A percentile compares a stretch with the other conserved stretches of the same genome.
Evolutionary conservation across 2,888 invertebrate genomes (phyloP).

Genomic region (Smittia aterrima): DNA sequence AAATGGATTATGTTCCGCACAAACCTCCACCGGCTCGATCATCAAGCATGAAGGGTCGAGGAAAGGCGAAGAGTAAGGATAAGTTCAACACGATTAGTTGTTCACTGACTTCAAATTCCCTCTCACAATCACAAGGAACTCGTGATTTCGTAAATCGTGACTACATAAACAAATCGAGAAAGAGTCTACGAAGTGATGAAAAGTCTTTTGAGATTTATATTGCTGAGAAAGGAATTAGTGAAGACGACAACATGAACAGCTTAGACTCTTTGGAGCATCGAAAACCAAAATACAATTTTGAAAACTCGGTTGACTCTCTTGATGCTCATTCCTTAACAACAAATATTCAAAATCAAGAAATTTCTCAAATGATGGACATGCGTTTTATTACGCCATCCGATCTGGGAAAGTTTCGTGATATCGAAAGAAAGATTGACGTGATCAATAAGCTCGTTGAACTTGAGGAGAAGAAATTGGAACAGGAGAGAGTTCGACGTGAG

Average conservation of each 20-base stretch:
- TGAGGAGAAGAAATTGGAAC: constrained; percentile 65
- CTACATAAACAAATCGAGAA: constrained; percentile 36
- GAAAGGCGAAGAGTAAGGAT: constrained; percentile 54
- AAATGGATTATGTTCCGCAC: constrained; percentile 64
- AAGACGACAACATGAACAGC: constrained; percentile 63
- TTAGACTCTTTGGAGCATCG: constrained; percentile 61
- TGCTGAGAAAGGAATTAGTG: constrained; percentile 61
- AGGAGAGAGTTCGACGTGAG: constrained; percentile 63
- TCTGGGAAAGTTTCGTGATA: constrained; percentile 62
- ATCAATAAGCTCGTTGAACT: constrained; percentile 69
- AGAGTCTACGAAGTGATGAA: constrained; percentile 52
- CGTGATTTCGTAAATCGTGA: constrained; percentile 44
- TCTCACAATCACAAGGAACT: constrained; percentile 40
- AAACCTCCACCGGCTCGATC: constrained; percentile 74
- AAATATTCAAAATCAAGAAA: neutral
- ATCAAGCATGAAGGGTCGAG: constrained; percentile 62
- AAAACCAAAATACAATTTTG: constrained; percentile 46
- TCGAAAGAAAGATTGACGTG: constrained; percentile 68
- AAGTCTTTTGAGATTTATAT: constrained; percentile 62
- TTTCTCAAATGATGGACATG: neutral
- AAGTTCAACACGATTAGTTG: constrained; percentile 53
- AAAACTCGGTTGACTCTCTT: constrained; percentile 54
- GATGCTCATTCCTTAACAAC: constrained; percentile 46
- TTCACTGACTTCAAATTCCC: constrained; percentile 45
- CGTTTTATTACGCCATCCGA: constrained; percentile 54